A percentile compares a stretch with the other conserved stretches of the same genome.
phyloP scores from a whole-genome alignment of 1,140 invertebrate genomes.

The Streblospio benedicti region DNA sequence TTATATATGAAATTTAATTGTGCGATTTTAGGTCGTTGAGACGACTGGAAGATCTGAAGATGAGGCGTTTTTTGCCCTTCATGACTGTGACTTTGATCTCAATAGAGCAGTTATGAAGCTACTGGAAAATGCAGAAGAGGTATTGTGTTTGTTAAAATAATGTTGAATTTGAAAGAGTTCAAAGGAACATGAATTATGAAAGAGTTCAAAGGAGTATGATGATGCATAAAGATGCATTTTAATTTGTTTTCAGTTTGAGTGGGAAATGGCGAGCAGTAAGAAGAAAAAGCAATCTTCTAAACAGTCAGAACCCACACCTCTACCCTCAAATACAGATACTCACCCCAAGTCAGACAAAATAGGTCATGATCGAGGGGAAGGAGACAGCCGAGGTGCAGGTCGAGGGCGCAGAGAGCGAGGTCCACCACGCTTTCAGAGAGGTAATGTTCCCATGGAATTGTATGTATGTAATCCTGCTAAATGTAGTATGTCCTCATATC shows the following conservation, averaged over 20 bases:
- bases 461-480: no score
- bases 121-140: constrained; percentile 55
- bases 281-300: constrained; percentile 52
- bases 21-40: constrained; percentile 30
- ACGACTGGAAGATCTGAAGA: constrained; percentile 33
- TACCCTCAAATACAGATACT: constrained; percentile 15
- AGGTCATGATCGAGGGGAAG: constrained; percentile 21
- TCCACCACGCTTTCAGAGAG: constrained; percentile 23
- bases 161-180: background rate
- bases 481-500: no score
- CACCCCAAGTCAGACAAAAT: constrained; percentile 22
- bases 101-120: constrained; percentile 61
- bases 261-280: constrained; percentile 72
- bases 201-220: no score
- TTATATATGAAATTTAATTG: background rate
- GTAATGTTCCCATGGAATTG: no score
- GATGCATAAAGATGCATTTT: no score
- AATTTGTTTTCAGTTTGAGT: constrained; percentile 61
- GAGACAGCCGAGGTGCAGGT: constrained; percentile 1
- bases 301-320: constrained; percentile 13
- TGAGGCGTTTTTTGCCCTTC: constrained; percentile 37
- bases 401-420: constrained; percentile 28
- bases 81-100: constrained; percentile 43
- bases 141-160: constrained; percentile 48
- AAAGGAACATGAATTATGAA: background rate